Percentiles rank a stretch among this genome's conserved stretches.
Evolutionary conservation across 2,888 invertebrate genomes (phyloP).

Genomic region (Dasypogon diadema): DNA sequence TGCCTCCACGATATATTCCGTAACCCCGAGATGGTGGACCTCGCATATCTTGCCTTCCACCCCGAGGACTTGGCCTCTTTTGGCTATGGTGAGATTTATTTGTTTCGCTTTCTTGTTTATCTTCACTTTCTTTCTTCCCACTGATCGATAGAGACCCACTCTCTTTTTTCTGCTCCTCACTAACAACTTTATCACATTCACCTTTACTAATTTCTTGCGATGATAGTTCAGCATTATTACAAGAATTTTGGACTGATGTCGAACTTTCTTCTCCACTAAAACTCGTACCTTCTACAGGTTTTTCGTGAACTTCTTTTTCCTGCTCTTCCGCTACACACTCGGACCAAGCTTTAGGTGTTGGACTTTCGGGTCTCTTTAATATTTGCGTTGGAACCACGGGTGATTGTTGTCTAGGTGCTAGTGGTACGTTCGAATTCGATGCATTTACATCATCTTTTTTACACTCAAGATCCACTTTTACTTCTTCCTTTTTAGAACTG

Average conservation of each 20-base stretch:
- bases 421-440: not conserved
- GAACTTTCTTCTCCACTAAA: not conserved
- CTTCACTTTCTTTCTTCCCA: conserved; percentile 29
- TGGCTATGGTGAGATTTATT: conserved; percentile 55
- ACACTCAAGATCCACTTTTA: conserved; percentile 41
- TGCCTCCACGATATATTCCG: conserved; percentile 70
- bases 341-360: conserved; percentile 51
- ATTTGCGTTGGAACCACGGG: conserved; percentile 65
- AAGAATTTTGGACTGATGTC: not conserved
- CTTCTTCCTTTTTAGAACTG: conserved; percentile 57
- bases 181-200: conserved; percentile 52
- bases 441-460: conserved; percentile 54
- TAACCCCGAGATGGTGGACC: conserved; percentile 67
- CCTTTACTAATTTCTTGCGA: conserved; percentile 6
- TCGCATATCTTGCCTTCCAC: conserved; percentile 70
- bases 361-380: conserved; percentile 64
- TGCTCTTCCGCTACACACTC: conserved; percentile 49
- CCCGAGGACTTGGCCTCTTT: conserved; percentile 67
- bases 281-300: not conserved
- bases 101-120: not conserved
- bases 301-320: conserved; percentile 40
- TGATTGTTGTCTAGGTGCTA: conserved; percentile 52
- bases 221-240: conserved; percentile 17
- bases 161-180: conserved; percentile 52
- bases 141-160: not conserved